Percentiles rank a stretch among this genome's conserved stretches.
Evolutionary conservation across 2,888 invertebrate genomes (phyloP).

Genomic region (Ashinkailepas kermadecensis): DNA sequence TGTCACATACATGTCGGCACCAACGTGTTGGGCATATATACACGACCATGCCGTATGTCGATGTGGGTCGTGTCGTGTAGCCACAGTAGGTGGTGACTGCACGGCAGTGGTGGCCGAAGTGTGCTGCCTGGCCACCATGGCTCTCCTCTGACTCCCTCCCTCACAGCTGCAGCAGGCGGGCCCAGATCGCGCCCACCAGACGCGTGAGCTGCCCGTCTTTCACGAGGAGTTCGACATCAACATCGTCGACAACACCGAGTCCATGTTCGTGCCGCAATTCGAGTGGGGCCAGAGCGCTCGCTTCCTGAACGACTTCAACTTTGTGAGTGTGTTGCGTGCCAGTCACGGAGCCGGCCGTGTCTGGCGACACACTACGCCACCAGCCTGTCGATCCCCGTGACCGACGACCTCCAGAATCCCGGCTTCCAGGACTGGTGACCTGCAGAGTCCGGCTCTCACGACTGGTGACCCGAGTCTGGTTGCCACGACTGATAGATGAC

Average conservation of each 20-base stretch:
- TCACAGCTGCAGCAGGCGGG: not conserved
- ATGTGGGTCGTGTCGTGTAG: too few relatives aligned
- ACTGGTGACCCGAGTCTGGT: not conserved
- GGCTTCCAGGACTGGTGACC: not conserved
- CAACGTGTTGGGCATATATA: too few relatives aligned
- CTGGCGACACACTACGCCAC: not conserved
- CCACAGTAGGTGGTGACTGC: too few relatives aligned
- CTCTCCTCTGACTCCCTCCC: not conserved
- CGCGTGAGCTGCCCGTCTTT: not conserved
- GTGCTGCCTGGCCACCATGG: too few relatives aligned
- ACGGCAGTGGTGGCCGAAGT: too few relatives aligned
- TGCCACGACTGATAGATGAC: not conserved
- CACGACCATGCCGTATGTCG: too few relatives aligned
- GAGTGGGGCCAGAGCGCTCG: not conserved
- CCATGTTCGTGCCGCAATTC: not conserved
- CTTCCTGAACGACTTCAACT: not conserved
- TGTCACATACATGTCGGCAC: too few relatives aligned
- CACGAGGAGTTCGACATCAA: conserved; percentile 13
- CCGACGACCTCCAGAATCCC: not conserved
- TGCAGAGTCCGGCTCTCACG: too few relatives aligned
- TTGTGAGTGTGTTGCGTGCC: not conserved
- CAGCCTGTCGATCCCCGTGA: not conserved
- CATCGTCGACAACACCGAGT: not conserved
- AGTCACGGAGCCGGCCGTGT: not conserved
- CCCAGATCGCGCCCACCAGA: not conserved